Evolutionary conservation across 2,888 invertebrate species (phyloP).

Genomic region (Nowickia ferox): DNA sequence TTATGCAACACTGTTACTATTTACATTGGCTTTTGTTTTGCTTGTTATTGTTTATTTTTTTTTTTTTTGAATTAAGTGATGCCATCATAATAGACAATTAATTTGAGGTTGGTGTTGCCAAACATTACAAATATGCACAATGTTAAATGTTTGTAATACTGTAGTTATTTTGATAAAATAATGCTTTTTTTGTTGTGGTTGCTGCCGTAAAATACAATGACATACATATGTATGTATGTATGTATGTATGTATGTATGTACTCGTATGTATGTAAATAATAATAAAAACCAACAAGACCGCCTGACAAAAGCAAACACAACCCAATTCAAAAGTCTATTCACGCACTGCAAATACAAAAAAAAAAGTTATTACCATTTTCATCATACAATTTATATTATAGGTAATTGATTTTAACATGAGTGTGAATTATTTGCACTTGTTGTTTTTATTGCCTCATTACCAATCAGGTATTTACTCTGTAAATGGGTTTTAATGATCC

Average conservation of each 20-base stretch:
- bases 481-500: constrained; percentile 64
- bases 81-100: constrained; percentile 41
- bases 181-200: neutral
- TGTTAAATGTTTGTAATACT: constrained; percentile 53
- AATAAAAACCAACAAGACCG: constrained; percentile 19
- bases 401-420: constrained; percentile 44
- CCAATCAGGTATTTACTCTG: constrained; percentile 64
- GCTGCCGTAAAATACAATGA: neutral
- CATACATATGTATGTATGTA: no score
- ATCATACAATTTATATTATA: constrained; percentile 46
- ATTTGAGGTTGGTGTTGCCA: constrained; percentile 27
- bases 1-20: neutral
- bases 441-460: constrained; percentile 23
- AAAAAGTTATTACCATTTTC: constrained; percentile 44
- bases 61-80: neutral
- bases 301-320: constrained; percentile 55
- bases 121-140: constrained; percentile 3
- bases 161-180: neutral
- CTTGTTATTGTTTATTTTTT: no score
- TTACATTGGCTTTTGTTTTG: no score
- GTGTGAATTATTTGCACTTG: constrained; percentile 33
- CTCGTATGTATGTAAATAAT: neutral
- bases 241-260: neutral
- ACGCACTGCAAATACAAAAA: constrained; percentile 53
- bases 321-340: constrained; percentile 44